Base-by-base conservation (phyloP, 2,888 invertebrate species). In the Apantesis nais region DNA sequence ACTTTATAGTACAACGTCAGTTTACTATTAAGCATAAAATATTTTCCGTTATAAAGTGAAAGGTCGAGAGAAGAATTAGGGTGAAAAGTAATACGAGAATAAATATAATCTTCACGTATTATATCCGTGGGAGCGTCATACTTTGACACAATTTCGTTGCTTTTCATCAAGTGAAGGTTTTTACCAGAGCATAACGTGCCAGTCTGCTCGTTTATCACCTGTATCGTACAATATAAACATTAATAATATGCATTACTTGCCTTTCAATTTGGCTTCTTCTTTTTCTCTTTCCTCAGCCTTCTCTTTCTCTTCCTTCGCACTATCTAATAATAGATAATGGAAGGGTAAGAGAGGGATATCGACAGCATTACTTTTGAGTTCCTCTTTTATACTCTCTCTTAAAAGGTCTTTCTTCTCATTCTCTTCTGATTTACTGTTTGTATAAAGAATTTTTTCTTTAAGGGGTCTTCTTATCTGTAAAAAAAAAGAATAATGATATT, bases 391-490 rank as follows among this genome's bases (percentile, higher is more conserved):
- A 62, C 80, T 85, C 39, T 77, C 76, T 65, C 75, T 81, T 52
- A 82, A 74, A 60, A 71, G 66, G 22, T 77, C 82, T 22, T 44
- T 74, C 67, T 82, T 73, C 71, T 78, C 81, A 12, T 74, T 69
- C 67, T 66, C 70, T 67, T 79, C 79, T 44, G 74, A 80, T 72
- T 81, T 78, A 31, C 70, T 71, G 68, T 82, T 85, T 3, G 79
- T 67, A 64, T 84, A 83, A 31, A 89, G 67, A 0, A 86, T 85
- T 66, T 86, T 91, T 65, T 92, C 91, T 79, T 89, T 89, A 12
- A 90, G 68, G 0, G 92, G 92, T 83, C 86, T 89, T 73, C 92
- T 85, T 73, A 93, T 91, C 92, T 92, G 86, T 60, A 66, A 86
- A 25, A 48, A 62, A 39, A 41, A 31, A 67, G 41, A 44, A 29